Base-by-base conservation (phyloP, 2,797 vertebrate species). In the Kryptopterus vitreolus region DNA sequence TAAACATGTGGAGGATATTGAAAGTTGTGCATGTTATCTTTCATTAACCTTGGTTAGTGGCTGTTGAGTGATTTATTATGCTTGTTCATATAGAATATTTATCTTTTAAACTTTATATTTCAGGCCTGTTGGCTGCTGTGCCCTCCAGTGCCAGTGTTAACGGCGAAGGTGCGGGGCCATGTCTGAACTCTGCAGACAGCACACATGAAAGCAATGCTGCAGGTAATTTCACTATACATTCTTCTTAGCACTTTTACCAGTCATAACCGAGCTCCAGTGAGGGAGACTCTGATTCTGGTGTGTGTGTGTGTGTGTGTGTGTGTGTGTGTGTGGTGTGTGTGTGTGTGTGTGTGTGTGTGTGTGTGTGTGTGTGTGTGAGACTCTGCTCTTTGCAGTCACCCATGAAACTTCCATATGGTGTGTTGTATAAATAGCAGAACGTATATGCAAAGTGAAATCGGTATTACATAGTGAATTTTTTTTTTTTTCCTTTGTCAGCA, bases 111-210 rank as follows among this genome's bases (percentile, higher is more conserved):
- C 11, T 70, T 78, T 15, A 0, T 53, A 52, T 87, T 76, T 10
- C 81, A 97, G 97, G 96, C 73, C 92, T 98, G 87, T 93, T 98
- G 87, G 95, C 95, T 84, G 93, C 95, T 58, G 95, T 98, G 87
- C 95, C 95, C 88, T 94, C 92, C 84, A 96, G 95, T 86, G 90
- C 92, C 65, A 93, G 83, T 85, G 91, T 90, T 76, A 93, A 92
- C 52, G 88, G 90, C 38, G 92, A 91, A 81, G 91, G 92, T 89
- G 91, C 91, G 68, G 87, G 91, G 82, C 65, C 53, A n/a, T 89
- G 88, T 53, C 26, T 65, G 62, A 91, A 92, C 69, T 86, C 91
- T 55, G 93, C 92, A 80, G 93, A 94, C 80, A 89, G 80, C 78
- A 78, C 88, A 79, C 88, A 92, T 76, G 90, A 89, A 1, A 91